A percentile compares a stretch with the other conserved stretches of the same genome.
Evolutionary conservation across 1,140 invertebrate species (phyloP).

Genomic region (Lethrus apterus): DNA sequence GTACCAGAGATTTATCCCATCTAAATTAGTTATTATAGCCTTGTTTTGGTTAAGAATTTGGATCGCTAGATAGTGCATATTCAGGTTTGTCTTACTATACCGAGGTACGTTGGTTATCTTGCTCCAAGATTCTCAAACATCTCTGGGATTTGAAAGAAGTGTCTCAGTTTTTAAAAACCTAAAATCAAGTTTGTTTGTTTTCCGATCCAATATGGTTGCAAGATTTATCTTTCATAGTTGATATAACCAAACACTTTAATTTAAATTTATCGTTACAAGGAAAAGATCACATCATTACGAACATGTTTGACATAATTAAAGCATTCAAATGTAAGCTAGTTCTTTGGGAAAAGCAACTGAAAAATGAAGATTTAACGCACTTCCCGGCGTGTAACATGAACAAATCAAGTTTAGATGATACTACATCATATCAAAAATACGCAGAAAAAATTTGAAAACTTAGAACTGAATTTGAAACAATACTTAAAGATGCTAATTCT

Average conservation of each 20-base stretch:
- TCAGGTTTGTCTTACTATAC: slow-evolving; percentile 17
- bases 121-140: slow-evolving; percentile 18
- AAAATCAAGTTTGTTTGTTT: slow-evolving; percentile 14
- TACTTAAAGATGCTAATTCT: slow-evolving; percentile 12
- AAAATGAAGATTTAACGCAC: not conserved
- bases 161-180: slow-evolving; percentile 15
- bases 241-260: slow-evolving; percentile 18
- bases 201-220: slow-evolving; percentile 14
- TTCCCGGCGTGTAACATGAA: slow-evolving; percentile 10
- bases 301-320: slow-evolving; percentile 15
- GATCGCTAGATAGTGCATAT: slow-evolving; percentile 14
- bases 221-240: slow-evolving; percentile 15
- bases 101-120: slow-evolving; percentile 17
- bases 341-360: slow-evolving; percentile 14
- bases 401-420: slow-evolving; percentile 7
- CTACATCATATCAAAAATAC: slow-evolving; percentile 9
- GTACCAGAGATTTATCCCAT: no score
- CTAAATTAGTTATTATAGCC: no score
- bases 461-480: slow-evolving; percentile 11
- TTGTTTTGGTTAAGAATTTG: no score
- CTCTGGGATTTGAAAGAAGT: slow-evolving; percentile 19
- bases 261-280: slow-evolving; percentile 15
- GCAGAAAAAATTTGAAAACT: slow-evolving; percentile 12
- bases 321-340: slow-evolving; percentile 18
- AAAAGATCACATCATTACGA: slow-evolving; percentile 11